Conservation (phyloP, 2,888 invertebrate genomes). For the Cartodere bifasciata region DNA sequence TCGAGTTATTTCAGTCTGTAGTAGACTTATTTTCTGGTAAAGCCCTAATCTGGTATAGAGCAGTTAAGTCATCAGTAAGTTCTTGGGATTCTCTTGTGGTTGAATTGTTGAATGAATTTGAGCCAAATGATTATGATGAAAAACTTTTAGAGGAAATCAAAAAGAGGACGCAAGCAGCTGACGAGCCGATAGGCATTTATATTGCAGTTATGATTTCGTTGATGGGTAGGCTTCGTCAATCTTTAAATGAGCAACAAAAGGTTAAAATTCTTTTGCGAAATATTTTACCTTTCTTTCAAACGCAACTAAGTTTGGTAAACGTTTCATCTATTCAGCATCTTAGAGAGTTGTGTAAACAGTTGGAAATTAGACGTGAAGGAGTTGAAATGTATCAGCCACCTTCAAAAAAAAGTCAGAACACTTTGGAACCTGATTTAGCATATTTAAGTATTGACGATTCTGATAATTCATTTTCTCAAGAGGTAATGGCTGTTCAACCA, state of each 20-base stretch:
- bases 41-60: constrained; percentile 11
- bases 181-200: constrained; percentile 17
- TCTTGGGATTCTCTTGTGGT: constrained; percentile 5
- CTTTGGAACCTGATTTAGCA: constrained; percentile 10
- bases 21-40: constrained; percentile 9
- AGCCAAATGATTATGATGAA: constrained; percentile 6
- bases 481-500: too few species aligned
- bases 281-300: constrained; percentile 11
- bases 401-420: not conserved
- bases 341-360: constrained; percentile 8
- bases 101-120: constrained; percentile 2
- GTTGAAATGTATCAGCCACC: constrained; percentile 9
- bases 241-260: constrained; percentile 7
- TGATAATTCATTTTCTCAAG: too few species aligned
- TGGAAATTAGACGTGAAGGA: constrained; percentile 8
- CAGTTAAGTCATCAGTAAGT: not conserved
- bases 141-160: constrained; percentile 19
- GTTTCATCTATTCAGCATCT: constrained; percentile 10
- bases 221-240: constrained; percentile 4
- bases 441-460: constrained; percentile 4
- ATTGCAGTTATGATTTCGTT: constrained; percentile 5
- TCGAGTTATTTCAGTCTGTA: constrained; percentile 4
- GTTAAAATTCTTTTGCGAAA: constrained; percentile 12
- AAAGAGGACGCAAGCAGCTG: constrained; percentile 15
- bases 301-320: constrained; percentile 9